phyloP scores from a whole-genome alignment of 2,888 invertebrate genomes.

The Microctonus hyperodae region DNA sequence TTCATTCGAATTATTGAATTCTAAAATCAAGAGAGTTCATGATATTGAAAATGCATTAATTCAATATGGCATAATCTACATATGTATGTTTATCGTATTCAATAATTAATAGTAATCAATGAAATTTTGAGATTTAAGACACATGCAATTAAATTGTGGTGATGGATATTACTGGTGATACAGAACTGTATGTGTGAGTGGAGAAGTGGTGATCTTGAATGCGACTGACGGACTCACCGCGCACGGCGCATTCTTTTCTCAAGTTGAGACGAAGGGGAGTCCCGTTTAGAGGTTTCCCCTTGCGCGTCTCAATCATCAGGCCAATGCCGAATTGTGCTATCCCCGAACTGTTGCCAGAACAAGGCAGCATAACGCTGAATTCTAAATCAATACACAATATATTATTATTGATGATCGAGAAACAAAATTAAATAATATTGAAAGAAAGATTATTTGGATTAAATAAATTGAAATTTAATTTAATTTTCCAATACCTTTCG shows the following conservation, averaged over 20 bases:
- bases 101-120: not conserved
- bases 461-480: not conserved
- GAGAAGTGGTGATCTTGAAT: slow-evolving; percentile 60
- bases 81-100: not conserved
- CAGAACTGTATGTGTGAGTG: slow-evolving; percentile 61
- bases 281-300: slow-evolving; percentile 81
- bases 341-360: slow-evolving; percentile 87
- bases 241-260: slow-evolving; percentile 92
- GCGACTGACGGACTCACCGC: slow-evolving; percentile 75
- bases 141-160: slow-evolving; percentile 53
- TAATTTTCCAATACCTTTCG: slow-evolving; percentile 72
- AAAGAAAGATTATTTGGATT: not conserved
- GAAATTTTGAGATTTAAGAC: slow-evolving; percentile 38
- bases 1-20: no score
- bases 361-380: slow-evolving; percentile 87
- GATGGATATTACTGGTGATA: slow-evolving; percentile 58
- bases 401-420: not conserved
- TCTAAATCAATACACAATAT: slow-evolving; percentile 66
- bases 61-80: no score
- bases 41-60: no score
- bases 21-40: no score
- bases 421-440: slow-evolving; percentile 1
- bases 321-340: slow-evolving; percentile 89
- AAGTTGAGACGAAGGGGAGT: slow-evolving; percentile 87
- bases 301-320: slow-evolving; percentile 80